Evolutionary conservation across 2,797 vertebrate species (phyloP).

Genomic region (Xenops minutus): DNA sequence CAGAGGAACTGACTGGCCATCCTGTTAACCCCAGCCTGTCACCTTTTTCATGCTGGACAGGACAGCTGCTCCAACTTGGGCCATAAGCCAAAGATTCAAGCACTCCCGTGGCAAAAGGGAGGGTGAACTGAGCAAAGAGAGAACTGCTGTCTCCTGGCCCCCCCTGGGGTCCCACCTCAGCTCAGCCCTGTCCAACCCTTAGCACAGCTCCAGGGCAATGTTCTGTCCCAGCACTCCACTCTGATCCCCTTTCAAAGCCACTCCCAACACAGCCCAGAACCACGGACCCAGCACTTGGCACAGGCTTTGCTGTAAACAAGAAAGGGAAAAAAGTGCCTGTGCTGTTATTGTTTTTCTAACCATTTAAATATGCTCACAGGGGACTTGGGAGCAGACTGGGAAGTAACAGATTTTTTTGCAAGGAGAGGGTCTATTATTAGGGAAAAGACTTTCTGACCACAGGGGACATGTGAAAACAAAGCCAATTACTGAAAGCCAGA

Average conservation of each 20-base stretch:
- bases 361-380: neutral
- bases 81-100: neutral
- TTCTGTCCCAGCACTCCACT: neutral
- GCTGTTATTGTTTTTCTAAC: neutral
- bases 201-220: neutral
- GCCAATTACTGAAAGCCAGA: neutral
- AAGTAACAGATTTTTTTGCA: neutral
- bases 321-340: neutral
- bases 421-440: neutral
- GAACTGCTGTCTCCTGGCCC: accelerated
- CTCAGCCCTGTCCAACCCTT: neutral
- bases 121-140: neutral
- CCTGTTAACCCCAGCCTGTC: neutral
- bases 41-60: neutral
- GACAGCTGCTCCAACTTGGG: neutral
- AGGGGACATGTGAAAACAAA: neutral
- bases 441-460: neutral
- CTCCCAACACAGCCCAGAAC: neutral
- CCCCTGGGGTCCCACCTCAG: neutral
- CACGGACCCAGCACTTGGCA: neutral
- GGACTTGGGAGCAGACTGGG: neutral
- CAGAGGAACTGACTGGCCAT: neutral
- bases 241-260: neutral
- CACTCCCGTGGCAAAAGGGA: neutral
- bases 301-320: neutral